These are phyloP conservation scores for Halcyon badia DNA, from an alignment of 2,797 vertebrate genomes.

Conservation along the genomic window DNA sequence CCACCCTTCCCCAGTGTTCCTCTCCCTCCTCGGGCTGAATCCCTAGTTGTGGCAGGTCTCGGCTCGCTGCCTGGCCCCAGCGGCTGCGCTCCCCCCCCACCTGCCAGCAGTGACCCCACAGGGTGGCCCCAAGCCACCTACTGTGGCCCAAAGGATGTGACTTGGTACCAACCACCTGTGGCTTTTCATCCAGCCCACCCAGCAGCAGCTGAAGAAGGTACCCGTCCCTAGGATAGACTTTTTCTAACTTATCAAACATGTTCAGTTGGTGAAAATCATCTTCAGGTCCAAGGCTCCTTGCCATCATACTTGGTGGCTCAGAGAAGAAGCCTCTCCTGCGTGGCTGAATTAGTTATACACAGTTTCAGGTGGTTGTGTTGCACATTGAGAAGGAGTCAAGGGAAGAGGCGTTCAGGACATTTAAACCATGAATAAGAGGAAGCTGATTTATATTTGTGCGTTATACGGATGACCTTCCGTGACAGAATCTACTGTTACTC, in stretches of 20 bases:
- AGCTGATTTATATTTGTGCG: neutral
- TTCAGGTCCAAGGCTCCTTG: neutral
- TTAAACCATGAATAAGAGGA: neutral
- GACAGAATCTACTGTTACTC: neutral
- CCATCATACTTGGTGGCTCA: neutral
- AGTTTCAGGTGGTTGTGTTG: neutral
- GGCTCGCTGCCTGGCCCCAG: neutral
- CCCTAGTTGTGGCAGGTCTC: accelerated
- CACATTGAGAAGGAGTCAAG: neutral
- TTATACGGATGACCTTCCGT: neutral
- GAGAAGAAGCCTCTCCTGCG: neutral
- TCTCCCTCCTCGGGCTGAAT: neutral
- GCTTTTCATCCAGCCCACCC: neutral
- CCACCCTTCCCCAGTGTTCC: neutral
- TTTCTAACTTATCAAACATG: neutral
- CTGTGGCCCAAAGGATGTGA: accelerated
- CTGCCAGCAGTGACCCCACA: neutral
- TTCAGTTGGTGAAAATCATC: neutral
- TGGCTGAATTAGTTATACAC: neutral
- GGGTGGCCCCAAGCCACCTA: neutral
- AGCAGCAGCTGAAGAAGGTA: neutral
- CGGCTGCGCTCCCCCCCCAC: accelerated
- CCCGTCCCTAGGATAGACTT: neutral
- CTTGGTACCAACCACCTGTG: accelerated
- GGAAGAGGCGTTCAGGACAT: neutral